Conservation (phyloP, 2,888 invertebrate species). For the Thereva nobilitata region DNA sequence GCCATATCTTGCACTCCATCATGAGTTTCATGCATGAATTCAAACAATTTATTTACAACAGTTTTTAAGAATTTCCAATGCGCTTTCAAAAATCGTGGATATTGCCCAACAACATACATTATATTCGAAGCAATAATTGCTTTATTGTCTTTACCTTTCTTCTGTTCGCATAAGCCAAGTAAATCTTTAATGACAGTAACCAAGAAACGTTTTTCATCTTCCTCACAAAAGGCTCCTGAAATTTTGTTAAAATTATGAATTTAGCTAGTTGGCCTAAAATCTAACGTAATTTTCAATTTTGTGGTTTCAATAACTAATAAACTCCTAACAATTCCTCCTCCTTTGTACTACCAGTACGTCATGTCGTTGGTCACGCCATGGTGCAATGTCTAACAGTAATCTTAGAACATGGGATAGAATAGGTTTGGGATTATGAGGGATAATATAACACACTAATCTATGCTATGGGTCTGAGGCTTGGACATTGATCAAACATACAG, state of each 20-base stretch:
- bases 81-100: slow-evolving; percentile 96
- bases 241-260: slow-evolving; percentile 20
- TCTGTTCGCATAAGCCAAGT: slow-evolving; percentile 96
- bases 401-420: no score
- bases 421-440: no score
- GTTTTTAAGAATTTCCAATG: slow-evolving; percentile 99
- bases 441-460: no score
- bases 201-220: slow-evolving; percentile 97
- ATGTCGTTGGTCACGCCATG: no score
- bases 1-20: slow-evolving; percentile 99
- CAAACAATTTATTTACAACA: slow-evolving; percentile 99
- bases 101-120: slow-evolving; percentile 99
- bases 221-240: slow-evolving; percentile 88
- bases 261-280: neutral
- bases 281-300: neutral
- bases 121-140: slow-evolving; percentile 99
- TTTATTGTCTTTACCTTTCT: slow-evolving; percentile 97
- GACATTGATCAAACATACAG: no score
- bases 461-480: no score
- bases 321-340: no score
- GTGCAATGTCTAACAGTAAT: no score
- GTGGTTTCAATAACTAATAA: no score
- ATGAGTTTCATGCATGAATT: slow-evolving; percentile 99
- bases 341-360: no score
- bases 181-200: slow-evolving; percentile 99